Conservation (phyloP, 2,797 vertebrate species). For the Lepilemur septentrionalis region DNA sequence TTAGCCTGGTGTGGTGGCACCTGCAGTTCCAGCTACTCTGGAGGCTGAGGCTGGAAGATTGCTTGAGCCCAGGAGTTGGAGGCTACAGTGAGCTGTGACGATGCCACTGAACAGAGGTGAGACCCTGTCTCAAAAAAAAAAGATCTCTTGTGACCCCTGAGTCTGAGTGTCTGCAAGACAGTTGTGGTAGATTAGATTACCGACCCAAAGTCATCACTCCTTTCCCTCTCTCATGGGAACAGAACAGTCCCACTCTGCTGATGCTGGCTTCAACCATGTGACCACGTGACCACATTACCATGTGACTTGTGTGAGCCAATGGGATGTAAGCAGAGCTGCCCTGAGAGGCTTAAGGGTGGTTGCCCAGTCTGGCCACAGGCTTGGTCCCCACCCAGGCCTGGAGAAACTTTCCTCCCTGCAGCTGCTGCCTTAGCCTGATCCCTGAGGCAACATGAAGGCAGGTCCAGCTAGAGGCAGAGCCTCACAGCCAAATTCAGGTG, state of each 20-base stretch:
- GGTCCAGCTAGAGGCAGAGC: too few relatives aligned
- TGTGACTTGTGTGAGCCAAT: neutral
- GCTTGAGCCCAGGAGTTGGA: too few relatives aligned
- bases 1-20: neutral
- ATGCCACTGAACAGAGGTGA: too few relatives aligned
- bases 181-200: rapidly evolving
- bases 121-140: too few relatives aligned
- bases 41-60: neutral
- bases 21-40: neutral
- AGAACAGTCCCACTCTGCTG: rapidly evolving
- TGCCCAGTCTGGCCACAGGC: too few relatives aligned
- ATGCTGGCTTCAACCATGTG: neutral
- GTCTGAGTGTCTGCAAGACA: neutral
- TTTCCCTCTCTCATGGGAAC: rapidly evolving
- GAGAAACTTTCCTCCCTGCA: neutral
- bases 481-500: too few relatives aligned
- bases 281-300: too few relatives aligned
- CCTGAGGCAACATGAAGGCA: too few relatives aligned
- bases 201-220: too few relatives aligned
- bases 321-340: neutral
- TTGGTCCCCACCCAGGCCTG: neutral
- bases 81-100: too few relatives aligned
- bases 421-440: neutral
- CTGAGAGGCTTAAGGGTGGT: neutral
- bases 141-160: neutral